A percentile compares a stretch with the other conserved stretches of the same genome.
These are phyloP conservation scores for Oncopeltus fasciatus DNA, from an alignment of 1,140 invertebrate species.

Conservation along the genomic window DNA sequence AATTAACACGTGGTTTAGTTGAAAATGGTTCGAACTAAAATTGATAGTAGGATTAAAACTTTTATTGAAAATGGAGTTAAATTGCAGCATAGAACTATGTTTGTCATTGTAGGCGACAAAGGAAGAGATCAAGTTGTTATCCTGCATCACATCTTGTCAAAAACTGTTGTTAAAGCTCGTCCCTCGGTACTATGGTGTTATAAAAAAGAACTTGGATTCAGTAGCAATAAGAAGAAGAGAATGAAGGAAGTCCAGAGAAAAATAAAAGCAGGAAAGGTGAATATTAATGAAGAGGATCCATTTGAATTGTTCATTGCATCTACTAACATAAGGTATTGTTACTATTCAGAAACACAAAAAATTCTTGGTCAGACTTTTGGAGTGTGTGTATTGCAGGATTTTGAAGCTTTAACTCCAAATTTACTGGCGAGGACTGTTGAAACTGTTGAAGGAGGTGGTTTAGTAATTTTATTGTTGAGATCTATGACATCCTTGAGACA, in stretches of 20 bases:
- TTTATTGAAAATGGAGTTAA: constrained; percentile 95
- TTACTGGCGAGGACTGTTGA: constrained; percentile 92
- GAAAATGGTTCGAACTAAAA: constrained; percentile 76
- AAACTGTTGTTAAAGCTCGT: constrained; percentile 79
- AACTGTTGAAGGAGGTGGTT: constrained; percentile 94
- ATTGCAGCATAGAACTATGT: constrained; percentile 77
- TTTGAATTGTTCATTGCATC: constrained; percentile 94
- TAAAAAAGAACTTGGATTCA: constrained; percentile 91
- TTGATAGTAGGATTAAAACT: constrained; percentile 88
- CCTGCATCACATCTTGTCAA: constrained; percentile 92
- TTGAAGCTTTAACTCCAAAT: constrained; percentile 98
- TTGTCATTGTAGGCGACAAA: constrained; percentile 92
- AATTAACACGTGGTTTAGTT: background rate
- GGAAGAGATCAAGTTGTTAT: constrained; percentile 90
- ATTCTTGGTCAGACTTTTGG: constrained; percentile 96
- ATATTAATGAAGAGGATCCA: constrained; percentile 88
- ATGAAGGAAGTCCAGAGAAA: constrained; percentile 79
- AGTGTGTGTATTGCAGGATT: constrained; percentile 95
- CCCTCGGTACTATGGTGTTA: constrained; percentile 97
- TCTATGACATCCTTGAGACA: constrained; percentile 81
- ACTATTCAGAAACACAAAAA: constrained; percentile 95
- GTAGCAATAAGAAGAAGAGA: constrained; percentile 83
- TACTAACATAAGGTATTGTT: constrained; percentile 92
- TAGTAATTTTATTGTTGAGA: constrained; percentile 75
- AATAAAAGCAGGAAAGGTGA: constrained; percentile 73